Conservation (phyloP, 2,888 invertebrate species). For the Eledona agricola region DNA sequence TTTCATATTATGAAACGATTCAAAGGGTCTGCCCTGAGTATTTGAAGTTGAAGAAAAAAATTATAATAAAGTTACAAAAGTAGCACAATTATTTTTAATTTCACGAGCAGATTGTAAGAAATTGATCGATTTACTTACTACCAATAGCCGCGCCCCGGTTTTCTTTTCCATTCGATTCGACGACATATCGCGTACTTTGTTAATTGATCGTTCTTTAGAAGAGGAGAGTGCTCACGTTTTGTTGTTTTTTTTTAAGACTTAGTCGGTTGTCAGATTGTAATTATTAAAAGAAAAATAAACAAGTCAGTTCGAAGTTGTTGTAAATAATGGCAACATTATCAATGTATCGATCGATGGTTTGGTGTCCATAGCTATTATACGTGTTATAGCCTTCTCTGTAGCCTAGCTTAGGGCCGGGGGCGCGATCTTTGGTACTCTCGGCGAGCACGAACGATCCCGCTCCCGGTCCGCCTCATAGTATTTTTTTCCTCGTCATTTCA, state of each 20-base stretch:
- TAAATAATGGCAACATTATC: conserved; percentile 57
- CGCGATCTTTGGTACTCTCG: conserved; percentile 21
- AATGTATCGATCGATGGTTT: conserved; percentile 58
- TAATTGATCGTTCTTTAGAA: conserved; percentile 23
- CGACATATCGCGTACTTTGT: conserved; percentile 32
- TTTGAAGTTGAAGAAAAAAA: conserved; percentile 46
- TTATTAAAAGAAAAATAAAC: conserved; percentile 18
- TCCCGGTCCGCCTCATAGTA: conserved; percentile 25
- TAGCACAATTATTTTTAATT: conserved; percentile 63
- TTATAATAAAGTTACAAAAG: conserved; percentile 56
- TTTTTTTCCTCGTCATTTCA: conserved; percentile 34
- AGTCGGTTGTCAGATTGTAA: conserved; percentile 30
- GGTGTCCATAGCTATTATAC: conserved; percentile 56
- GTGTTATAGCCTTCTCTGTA: conserved; percentile 52
- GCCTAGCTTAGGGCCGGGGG: conserved; percentile 41
- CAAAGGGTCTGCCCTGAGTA: conserved; percentile 55
- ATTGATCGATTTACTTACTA: conserved; percentile 5
- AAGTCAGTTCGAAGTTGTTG: conserved; percentile 49
- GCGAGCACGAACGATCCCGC: background rate
- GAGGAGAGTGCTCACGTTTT: conserved; percentile 33
- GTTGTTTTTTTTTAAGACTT: conserved; percentile 31
- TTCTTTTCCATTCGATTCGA: conserved; percentile 35
- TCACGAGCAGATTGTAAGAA: conserved; percentile 37
- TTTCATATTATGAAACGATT: conserved; percentile 50
- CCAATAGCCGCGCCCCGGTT: conserved; percentile 14